A percentile compares a stretch with the other conserved stretches of the same genome.
phyloP scores from a whole-genome alignment of 2,888 invertebrate species.

The Tanytarsus gracilentus region DNA sequence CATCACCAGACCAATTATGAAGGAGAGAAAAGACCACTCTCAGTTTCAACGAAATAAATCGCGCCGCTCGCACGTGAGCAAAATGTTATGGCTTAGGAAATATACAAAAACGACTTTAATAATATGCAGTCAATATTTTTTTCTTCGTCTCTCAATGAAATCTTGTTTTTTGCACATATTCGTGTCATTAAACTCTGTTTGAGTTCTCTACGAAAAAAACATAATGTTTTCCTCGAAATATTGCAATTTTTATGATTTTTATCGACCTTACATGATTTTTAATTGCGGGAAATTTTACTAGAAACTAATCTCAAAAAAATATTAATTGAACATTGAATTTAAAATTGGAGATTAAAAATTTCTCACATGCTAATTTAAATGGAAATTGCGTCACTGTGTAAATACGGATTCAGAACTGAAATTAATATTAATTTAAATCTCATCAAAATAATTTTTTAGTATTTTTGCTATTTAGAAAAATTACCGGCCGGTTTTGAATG shows the following conservation, averaged over 20 bases:
- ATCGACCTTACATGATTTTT: background rate
- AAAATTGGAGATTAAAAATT: no score
- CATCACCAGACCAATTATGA: constrained; percentile 1
- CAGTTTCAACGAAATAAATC: background rate
- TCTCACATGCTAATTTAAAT: no score
- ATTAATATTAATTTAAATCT: no score
- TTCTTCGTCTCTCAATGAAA: constrained; percentile 2
- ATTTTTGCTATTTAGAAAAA: no score
- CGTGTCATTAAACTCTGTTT: constrained; percentile 21
- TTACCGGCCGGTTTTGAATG: no score
- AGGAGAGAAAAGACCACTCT: background rate
- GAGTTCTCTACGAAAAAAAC: background rate
- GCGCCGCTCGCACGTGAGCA: no score
- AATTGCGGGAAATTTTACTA: no score
- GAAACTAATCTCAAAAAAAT: no score
- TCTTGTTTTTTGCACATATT: constrained; percentile 18
- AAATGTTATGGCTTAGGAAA: background rate
- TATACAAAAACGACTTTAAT: background rate
- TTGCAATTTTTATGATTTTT: constrained; percentile 12
- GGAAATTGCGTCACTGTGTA: no score
- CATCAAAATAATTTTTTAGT: no score
- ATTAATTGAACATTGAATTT: no score
- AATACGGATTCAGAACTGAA: no score
- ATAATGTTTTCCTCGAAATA: background rate
- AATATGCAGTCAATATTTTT: background rate